Base-by-base conservation (phyloP, 2,113 vertebrate species). In the Crotalus horridus region DNA sequence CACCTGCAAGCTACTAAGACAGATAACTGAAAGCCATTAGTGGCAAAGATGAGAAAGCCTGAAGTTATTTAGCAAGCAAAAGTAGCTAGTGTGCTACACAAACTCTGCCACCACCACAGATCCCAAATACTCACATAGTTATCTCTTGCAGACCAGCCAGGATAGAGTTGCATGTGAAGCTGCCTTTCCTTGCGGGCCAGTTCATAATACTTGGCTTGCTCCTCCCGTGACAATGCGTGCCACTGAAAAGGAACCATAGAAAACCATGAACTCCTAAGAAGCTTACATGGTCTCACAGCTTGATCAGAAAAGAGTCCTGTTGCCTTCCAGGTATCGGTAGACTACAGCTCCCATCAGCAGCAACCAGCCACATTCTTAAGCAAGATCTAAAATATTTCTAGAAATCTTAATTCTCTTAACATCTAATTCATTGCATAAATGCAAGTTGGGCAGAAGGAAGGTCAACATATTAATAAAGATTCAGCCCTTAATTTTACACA, bases 141-240 rank as follows among this genome's bases (percentile, higher is more conserved):
- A 97, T 99, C 99, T 55, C 99, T 96, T 81, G 99, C 99, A 20
- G 99, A 99, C 99, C 99, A 99, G 97, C 99, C 99, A 0, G 99
- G 99, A 97, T 99, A 99, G 5, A 99, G 99, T 96, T 99, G 99
- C 99, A 99, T 99, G 97, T 99, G 99, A 92, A 99, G 98, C 97
- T 99, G 99, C 97, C 99, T 98, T 97, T 99, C 99, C 95, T 99
- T 99, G 87, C 99, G 97, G 91, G 99, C 99, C 97, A 99, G 96
- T 97, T 99, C 99, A 20, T 99, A 99, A 97, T 99, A 99, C 97
- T 99, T 99, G 97, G 99, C 98, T 94, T 99, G 99, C 46, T 99
- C 99, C 97, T 99, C 99, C 23, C 99, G 98, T 91, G 99, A 99
- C 95, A 99, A 97, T 0, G 99, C 99, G 0, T 99, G 99, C 99